A percentile compares a stretch with the other conserved stretches of the same genome.
Conservation (phyloP, 2,797 vertebrate genomes). For the Sternarchorhynchus goeldii region DNA sequence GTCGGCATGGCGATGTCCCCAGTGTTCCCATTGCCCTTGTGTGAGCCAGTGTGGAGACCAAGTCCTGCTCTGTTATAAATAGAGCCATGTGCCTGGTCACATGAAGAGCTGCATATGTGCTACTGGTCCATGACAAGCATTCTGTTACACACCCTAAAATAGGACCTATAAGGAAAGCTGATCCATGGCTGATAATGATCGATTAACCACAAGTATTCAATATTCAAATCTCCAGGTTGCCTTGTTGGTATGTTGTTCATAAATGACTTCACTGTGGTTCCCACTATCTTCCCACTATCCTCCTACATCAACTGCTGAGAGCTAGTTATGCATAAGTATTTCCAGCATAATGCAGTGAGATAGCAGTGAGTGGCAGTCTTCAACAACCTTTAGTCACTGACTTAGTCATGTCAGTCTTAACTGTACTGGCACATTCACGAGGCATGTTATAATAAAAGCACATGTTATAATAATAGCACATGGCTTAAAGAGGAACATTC, state of each 20-base stretch:
- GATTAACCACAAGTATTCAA: background rate
- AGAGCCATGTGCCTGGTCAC: constrained; percentile 74
- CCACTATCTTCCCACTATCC: too few relatives aligned
- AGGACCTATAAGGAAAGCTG: constrained; percentile 28
- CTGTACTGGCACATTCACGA: too few relatives aligned
- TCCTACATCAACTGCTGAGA: too few relatives aligned
- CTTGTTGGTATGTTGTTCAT: background rate
- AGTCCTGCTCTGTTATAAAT: constrained; percentile 71
- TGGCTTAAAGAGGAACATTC: too few relatives aligned
- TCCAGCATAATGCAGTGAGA: too few relatives aligned
- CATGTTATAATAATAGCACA: too few relatives aligned
- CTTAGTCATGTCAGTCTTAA: too few relatives aligned
- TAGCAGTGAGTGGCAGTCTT: too few relatives aligned
- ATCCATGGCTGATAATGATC: constrained; percentile 31
- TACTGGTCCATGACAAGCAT: constrained; percentile 58
- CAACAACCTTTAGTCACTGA: too few relatives aligned
- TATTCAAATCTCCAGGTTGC: background rate
- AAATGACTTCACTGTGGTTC: background rate
- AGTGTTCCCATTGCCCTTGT: constrained; percentile 68
- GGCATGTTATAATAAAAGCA: too few relatives aligned
- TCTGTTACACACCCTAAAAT: constrained; percentile 63
- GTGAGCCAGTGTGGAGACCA: constrained; percentile 58
- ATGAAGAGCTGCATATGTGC: constrained; percentile 62
- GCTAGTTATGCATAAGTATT: too few relatives aligned
- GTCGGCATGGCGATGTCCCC: constrained; percentile 54